Base-by-base conservation (phyloP, 2,113 vertebrate species). In the Anser brachyrhynchus region DNA sequence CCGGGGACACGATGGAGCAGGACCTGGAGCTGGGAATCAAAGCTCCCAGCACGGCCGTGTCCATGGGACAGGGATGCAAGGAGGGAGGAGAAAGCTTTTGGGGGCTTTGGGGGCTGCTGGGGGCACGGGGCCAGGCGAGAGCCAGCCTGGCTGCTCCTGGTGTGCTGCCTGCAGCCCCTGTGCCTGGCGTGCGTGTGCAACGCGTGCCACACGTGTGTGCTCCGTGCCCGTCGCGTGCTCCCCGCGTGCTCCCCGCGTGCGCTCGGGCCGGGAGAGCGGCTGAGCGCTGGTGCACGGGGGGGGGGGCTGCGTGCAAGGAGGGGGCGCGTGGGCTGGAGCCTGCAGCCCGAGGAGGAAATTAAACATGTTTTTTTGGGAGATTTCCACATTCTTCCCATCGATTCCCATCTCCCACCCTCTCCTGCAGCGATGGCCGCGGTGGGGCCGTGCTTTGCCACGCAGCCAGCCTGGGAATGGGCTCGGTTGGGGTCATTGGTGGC, bases 1-100 rank as follows among this genome's bases (percentile, higher is more conserved):
- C 0, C 0, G 2, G 37, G 37, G 49, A 23, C 3, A 1, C 2
- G 0, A 28, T 2, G 1, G 75, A 41, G 28, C 11, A 5, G 52
- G n/a, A 89, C 31, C 26, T 10, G 2, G 61, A 37, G 23, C 39
- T 31, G 49, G 51, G 51, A 52, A 52, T 23, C 23, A 52, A 4
- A 25, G 51, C 23, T 13, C 51, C 51, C 13, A 52, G 51, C 51
- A 52, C 23, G 12, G 51, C 23, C 22, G 13, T 7, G 4, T 14
- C 23, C 23, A 26, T 25, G 51, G 66, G 49, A 28, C 67, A 2
- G 1, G 29, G 51, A 8, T 1, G 4, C 46, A 41, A 1, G 2
- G 55, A 80, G 29, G n/a, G 28, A 80, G n/a, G 29, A 39, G 17
- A 65, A 52, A 13, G 52, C 15, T 41, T 44, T 44, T 1, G 4